Evolutionary conservation across 2,113 vertebrate genomes (phyloP), one percentile per base, ranked within the genome.

Genomic region (Nematolebias whitei): DNA sequence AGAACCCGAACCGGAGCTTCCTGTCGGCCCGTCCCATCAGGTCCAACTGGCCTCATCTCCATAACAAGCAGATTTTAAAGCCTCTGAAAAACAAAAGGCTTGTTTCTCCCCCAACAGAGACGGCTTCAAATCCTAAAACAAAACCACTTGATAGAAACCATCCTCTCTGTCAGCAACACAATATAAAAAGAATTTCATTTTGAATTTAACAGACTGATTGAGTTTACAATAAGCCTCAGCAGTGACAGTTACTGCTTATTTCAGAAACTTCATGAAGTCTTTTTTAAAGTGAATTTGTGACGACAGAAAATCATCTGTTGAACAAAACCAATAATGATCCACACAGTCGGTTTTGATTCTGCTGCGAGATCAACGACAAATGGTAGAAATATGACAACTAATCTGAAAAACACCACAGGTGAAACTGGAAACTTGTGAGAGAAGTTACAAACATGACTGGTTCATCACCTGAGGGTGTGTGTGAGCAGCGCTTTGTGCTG

Each of bases 371-470:
- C n/a, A n/a, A n/a, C n/a, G n/a, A n/a, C n/a, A n/a, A n/a, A n/a
- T n/a, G n/a, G n/a, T n/a, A n/a, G n/a, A n/a, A 49, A 24, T 50
- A 49, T 35, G 66, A 63, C 38, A 48, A 44, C 8, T 14, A 7
- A 19, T 7, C 38, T 2, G 24, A 14, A 5, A 45, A 57, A 23
- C 13, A 47, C 52, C 44, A 15, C 67, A 54, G 7, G 22, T 40
- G 57, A 74, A 44, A 74, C 55, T 66, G 76, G 68, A 68, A 72
- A 76, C 79, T 63, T 54, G 72, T 71, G 38, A 2, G 8, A 4
- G n/a, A 55, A 49, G 69, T 52, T 65, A 43, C 40, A 12, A n/a
- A n/a, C n/a, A n/a, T n/a, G n/a, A n/a, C n/a, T n/a, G n/a, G n/a
- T n/a, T n/a, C n/a, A n/a, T n/a, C 5, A 35, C 5, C 5, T 22